Percentiles rank a stretch among this genome's conserved stretches.
Conservation (phyloP, 2,113 vertebrate species). For the Rhizomys pruinosus region DNA sequence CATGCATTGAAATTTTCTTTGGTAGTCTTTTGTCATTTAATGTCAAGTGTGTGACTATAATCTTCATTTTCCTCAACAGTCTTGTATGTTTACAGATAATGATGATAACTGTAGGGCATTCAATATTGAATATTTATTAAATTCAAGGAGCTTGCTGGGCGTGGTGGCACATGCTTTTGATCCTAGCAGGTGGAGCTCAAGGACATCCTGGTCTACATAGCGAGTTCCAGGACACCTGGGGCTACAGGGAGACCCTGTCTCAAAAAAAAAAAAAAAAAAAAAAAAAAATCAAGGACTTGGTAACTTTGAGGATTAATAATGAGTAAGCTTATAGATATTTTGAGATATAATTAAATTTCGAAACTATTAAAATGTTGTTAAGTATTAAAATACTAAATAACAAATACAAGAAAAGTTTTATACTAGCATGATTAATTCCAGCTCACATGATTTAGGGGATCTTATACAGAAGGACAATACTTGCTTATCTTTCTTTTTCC, state of each 20-base stretch:
- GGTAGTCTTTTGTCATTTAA: not conserved
- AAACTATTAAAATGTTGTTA: constrained; percentile 34
- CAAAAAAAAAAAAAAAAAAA: too few species aligned
- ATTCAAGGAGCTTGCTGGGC: too few species aligned
- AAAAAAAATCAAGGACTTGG: too few species aligned
- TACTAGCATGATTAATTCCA: not conserved
- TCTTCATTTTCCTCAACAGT: not conserved
- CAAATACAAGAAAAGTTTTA: not conserved
- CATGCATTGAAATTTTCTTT: not conserved
- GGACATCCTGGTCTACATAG: too few species aligned
- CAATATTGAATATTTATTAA: not conserved
- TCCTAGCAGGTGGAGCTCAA: too few species aligned
- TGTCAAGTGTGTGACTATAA: constrained; percentile 23
- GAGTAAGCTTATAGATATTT: not conserved
- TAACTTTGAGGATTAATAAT: constrained; percentile 43
- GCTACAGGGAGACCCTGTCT: too few species aligned
- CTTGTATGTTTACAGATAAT: not conserved
- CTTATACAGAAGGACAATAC: too few species aligned
- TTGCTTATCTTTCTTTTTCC: too few species aligned
- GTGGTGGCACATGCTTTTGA: too few species aligned
- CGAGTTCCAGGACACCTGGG: too few species aligned
- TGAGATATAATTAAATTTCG: not conserved
- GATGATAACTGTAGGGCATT: not conserved
- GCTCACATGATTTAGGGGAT: not conserved
- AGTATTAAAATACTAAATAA: not conserved